Conservation (phyloP, 2,113 vertebrate genomes). For the Hylia prasina region DNA sequence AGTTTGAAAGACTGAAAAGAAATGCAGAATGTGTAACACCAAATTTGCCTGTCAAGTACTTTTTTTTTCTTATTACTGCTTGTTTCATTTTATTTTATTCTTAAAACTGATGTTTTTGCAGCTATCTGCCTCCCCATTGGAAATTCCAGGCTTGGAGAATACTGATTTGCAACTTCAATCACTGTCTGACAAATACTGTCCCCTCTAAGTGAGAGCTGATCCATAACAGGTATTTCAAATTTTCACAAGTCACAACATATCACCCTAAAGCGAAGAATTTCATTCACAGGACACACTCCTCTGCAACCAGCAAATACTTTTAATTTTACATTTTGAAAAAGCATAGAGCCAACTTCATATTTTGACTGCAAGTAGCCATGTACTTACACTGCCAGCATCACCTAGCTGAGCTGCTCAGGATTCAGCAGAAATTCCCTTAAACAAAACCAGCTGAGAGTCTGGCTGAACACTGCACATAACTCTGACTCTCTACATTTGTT, state of each 20-base stretch:
- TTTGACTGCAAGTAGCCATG: background rate
- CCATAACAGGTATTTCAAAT: conserved; percentile 77
- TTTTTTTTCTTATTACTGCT: conserved; percentile 70
- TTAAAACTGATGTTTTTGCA: conserved; percentile 73
- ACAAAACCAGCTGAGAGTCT: conserved; percentile 5
- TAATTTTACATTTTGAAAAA: background rate
- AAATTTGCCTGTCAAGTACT: conserved; percentile 79
- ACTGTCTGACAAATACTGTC: conserved; percentile 65
- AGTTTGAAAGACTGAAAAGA: conserved; percentile 75
- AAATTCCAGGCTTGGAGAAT: conserved; percentile 67
- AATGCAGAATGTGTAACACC: conserved; percentile 72
- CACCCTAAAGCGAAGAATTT: conserved; percentile 68
- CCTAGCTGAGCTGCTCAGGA: background rate
- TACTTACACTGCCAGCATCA: background rate
- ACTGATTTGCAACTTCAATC: conserved; percentile 76
- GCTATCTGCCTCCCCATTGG: conserved; percentile 67
- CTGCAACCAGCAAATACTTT: conserved; percentile 60
- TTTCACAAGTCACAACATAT: conserved; percentile 77
- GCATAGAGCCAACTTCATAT: conserved; percentile 7
- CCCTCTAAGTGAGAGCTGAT: conserved; percentile 63
- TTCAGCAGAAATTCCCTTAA: background rate
- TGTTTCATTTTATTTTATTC: conserved; percentile 78
- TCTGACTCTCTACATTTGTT: background rate
- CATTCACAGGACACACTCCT: conserved; percentile 65
- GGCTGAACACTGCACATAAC: background rate